Evolutionary conservation across 2,113 vertebrate species (phyloP).

Genomic region (Perca flavescens): DNA sequence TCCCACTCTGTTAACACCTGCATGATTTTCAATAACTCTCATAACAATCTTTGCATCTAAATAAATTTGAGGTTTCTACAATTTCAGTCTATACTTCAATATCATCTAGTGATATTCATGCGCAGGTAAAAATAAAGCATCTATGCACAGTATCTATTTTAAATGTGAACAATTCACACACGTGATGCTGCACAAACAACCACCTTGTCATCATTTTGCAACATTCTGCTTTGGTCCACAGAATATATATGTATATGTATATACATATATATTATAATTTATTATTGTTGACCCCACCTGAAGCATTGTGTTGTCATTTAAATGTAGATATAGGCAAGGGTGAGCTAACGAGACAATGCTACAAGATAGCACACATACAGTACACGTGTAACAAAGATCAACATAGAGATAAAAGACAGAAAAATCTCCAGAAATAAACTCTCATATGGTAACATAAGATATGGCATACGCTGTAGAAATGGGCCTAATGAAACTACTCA

Average conservation of each 20-base stretch:
- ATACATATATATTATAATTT: too few relatives aligned
- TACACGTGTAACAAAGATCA: constrained; percentile 56
- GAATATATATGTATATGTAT: not conserved
- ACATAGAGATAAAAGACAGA: constrained; percentile 51
- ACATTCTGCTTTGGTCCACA: constrained; percentile 28
- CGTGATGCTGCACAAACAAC: constrained; percentile 22
- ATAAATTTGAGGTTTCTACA: constrained; percentile 33
- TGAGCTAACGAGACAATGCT: constrained; percentile 54
- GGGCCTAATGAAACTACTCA: constrained; percentile 45
- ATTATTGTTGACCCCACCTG: constrained; percentile 31
- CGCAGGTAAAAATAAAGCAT: constrained; percentile 54
- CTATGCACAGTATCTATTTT: constrained; percentile 53
- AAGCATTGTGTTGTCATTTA: constrained; percentile 69
- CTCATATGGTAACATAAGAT: constrained; percentile 43
- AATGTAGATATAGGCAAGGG: constrained; percentile 77
- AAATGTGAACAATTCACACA: constrained; percentile 49
- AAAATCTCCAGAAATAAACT: constrained; percentile 46
- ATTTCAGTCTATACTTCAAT: constrained; percentile 28
- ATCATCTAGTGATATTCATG: constrained; percentile 50
- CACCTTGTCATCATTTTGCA: not conserved
- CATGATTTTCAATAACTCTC: constrained; percentile 19
- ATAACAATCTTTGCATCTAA: constrained; percentile 41
- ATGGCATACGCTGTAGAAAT: constrained; percentile 39
- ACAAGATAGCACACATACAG: constrained; percentile 38
- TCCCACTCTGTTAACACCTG: constrained; percentile 24